Conservation (phyloP, 2,113 vertebrate species). For the Zosterops borbonicus region DNA sequence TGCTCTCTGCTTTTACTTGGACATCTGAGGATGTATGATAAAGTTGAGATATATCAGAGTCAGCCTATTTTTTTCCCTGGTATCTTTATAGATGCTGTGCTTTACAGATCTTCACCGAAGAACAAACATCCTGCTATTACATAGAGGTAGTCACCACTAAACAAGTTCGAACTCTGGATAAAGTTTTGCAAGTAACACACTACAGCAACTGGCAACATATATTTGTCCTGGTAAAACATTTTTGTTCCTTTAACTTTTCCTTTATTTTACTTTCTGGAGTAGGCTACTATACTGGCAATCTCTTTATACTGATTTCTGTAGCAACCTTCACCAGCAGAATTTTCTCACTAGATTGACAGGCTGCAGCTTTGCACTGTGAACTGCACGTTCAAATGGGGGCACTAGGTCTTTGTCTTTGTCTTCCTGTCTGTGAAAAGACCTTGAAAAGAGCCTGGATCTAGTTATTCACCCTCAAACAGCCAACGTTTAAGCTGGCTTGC, state of each 20-base stretch:
- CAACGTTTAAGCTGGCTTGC: not conserved
- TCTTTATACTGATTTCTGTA: not conserved
- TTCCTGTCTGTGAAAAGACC: not conserved
- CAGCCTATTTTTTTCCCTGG: not conserved
- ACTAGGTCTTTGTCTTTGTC: conserved; percentile 4
- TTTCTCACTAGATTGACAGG: not conserved
- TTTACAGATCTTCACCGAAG: not conserved
- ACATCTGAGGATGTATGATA: not conserved
- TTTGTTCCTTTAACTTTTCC: not conserved
- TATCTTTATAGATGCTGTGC: not conserved
- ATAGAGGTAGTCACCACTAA: not conserved
- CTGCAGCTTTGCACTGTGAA: not conserved
- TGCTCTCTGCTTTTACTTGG: not conserved
- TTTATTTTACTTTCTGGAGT: not conserved
- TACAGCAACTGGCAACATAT: not conserved
- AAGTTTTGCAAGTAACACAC: not conserved
- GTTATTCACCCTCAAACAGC: not conserved
- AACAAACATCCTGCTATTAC: not conserved
- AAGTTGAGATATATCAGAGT: not conserved
- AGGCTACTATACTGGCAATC: not conserved
- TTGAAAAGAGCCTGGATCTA: not conserved
- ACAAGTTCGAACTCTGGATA: accelerated
- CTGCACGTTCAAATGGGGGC: not conserved
- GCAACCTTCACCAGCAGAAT: not conserved
- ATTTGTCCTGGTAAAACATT: not conserved